phyloP scores from a whole-genome alignment of 2,888 invertebrate genomes.

The Drosophila mettleri region DNA sequence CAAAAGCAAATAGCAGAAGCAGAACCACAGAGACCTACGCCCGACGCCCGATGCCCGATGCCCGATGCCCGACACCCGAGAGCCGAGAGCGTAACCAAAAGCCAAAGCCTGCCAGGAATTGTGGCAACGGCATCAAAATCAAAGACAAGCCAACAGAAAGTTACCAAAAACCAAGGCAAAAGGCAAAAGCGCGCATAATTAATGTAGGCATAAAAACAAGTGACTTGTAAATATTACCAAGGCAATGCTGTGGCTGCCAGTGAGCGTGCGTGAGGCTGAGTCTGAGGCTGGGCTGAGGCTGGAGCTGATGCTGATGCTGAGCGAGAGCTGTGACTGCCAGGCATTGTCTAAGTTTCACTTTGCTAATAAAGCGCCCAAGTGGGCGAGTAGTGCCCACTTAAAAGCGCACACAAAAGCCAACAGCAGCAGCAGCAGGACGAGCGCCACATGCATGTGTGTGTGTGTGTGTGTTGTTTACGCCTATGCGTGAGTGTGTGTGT shows the following conservation, averaged over 20 bases:
- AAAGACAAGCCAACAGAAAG: slow-evolving; percentile 63
- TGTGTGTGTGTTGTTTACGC: slow-evolving; percentile 25
- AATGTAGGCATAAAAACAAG: slow-evolving; percentile 82
- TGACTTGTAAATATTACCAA: slow-evolving; percentile 81
- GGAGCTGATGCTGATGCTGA: too few species aligned
- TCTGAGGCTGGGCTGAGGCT: too few species aligned
- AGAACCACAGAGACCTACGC: slow-evolving; percentile 12
- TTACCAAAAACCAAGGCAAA: slow-evolving; percentile 64
- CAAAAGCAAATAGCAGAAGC: slow-evolving; percentile 6
- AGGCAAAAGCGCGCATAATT: slow-evolving; percentile 75
- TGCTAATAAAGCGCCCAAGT: slow-evolving; percentile 70
- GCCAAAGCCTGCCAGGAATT: slow-evolving; percentile 63
- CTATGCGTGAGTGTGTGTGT: slow-evolving; percentile 1
- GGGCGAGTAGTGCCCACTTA: slow-evolving; percentile 70
- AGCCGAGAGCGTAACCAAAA: slow-evolving; percentile 49
- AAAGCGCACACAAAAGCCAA: slow-evolving; percentile 65
- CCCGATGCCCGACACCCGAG: neutral
- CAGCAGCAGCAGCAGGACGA: slow-evolving; percentile 16
- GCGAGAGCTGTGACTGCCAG: slow-evolving; percentile 22
- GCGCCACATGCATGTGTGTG: slow-evolving; percentile 2
- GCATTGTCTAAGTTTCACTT: slow-evolving; percentile 68
- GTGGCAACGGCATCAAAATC: slow-evolving; percentile 70
- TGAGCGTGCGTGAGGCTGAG: slow-evolving; percentile 17
- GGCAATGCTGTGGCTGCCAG: slow-evolving; percentile 66
- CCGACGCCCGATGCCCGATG: neutral